These are phyloP conservation scores for Agrilus biguttatus DNA, from an alignment of 2,888 invertebrate genomes.

Conservation along the genomic window DNA sequence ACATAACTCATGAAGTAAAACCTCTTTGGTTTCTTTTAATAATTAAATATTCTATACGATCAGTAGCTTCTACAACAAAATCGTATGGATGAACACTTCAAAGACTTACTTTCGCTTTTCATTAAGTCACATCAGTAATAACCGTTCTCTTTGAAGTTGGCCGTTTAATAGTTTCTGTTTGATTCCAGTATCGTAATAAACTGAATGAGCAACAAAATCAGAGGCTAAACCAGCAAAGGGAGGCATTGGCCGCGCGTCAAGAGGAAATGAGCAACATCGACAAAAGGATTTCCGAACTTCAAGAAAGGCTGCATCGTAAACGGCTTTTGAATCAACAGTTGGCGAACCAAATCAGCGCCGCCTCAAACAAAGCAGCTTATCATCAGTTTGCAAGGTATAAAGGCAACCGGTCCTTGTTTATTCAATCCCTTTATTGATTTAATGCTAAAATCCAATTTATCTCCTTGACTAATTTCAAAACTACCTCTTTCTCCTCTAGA, in stretches of 20 bases:
- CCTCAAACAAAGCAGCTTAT: constrained; percentile 30
- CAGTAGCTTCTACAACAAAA: too few species aligned
- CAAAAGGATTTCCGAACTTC: constrained; percentile 83
- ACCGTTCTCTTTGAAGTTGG: not conserved
- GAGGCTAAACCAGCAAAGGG: constrained; percentile 75
- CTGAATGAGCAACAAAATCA: constrained; percentile 90
- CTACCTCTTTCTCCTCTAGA: constrained; percentile 11
- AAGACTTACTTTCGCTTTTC: not conserved
- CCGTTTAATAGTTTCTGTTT: not conserved
- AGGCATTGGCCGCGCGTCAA: constrained; percentile 74
- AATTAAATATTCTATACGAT: too few species aligned
- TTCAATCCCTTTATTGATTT: too few species aligned
- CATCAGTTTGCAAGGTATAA: constrained; percentile 29
- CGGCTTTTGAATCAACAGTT: constrained; percentile 68
- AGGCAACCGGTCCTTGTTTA: too few species aligned
- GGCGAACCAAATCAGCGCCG: constrained; percentile 43
- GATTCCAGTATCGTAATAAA: constrained; percentile 82
- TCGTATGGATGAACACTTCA: too few species aligned
- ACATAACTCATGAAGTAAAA: too few species aligned
- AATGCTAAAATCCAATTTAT: too few species aligned
- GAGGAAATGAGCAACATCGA: constrained; percentile 89
- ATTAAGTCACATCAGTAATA: not conserved
- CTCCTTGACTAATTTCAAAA: too few species aligned
- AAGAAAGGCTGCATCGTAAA: constrained; percentile 79
- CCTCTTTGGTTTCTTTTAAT: too few species aligned